Conservation (phyloP, 2,113 vertebrate genomes). For the Semnopithecus entellus region DNA sequence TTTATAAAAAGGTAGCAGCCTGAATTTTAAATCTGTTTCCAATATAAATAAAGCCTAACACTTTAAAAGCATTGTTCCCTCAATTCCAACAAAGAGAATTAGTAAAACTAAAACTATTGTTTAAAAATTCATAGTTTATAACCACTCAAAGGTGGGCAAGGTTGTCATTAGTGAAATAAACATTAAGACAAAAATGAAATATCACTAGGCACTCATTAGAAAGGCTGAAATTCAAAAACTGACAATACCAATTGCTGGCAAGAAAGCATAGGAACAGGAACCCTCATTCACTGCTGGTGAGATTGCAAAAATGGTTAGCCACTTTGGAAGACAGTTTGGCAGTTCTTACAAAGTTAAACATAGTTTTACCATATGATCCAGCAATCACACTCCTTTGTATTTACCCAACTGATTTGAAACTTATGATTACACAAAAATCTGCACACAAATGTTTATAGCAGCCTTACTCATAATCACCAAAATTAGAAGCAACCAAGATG, state of each 20-base stretch:
- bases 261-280: neutral
- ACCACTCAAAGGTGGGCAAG: neutral
- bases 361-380: neutral
- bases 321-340: neutral
- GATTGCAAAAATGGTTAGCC: conserved; percentile 11
- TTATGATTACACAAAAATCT: conserved; percentile 3
- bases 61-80: conserved; percentile 14
- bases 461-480: neutral
- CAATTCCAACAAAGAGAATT: conserved; percentile 7
- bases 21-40: conserved; percentile 9
- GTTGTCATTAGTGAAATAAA: conserved; percentile 28
- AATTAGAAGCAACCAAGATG: neutral
- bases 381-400: neutral
- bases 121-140: conserved; percentile 35
- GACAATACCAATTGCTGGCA: neutral
- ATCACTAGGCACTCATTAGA: neutral
- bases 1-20: conserved; percentile 35
- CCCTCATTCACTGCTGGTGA: neutral
- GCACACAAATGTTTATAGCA: neutral
- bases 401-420: conserved; percentile 15
- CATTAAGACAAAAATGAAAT: neutral
- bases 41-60: neutral
- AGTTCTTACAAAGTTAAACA: neutral
- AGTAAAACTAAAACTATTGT: neutral
- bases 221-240: neutral